Base-by-base conservation (phyloP, 1,140 invertebrate genomes). In the Tetragonula clypearis region DNA sequence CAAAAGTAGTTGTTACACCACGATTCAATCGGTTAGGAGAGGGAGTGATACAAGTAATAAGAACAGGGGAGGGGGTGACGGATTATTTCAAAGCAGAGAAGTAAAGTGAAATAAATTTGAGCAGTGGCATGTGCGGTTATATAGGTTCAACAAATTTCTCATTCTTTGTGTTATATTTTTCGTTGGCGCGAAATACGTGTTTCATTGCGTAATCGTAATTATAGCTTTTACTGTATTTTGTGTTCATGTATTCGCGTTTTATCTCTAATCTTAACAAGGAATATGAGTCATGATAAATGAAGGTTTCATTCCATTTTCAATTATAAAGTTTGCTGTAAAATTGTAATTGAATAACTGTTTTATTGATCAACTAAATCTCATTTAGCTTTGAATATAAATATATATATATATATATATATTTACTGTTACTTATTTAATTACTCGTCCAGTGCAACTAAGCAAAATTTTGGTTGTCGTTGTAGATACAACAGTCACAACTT, bases 401-500 rank as follows among this genome's bases (percentile, higher is more conserved):
- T 73, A 41, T 72, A 35, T 60, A 17, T 78, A 41, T 17, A 55
- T 58, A 35, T 73, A 41, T 72, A 35, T 60, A 17, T 78, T 69
- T 19, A 60, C 23, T 12, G 1, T 60, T 58, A 14, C 21, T 77
- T 66, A 83, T 83, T 49, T 30, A 62, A 65, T 84, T 79, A 79
- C 11, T 2, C 21, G 21, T 21, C 5, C 9, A 14, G 1, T 5
- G n/a, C 19, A 73, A 49, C 35, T 62, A 77, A 76, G 35, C 12
- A 35, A 60, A 72, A 72, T 73, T 76, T 82, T 77, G 65, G 21
- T 85, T 56, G 21, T 58, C 60, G 21, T 85, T 90, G 41, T 68
- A 95, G 94, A 95, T 92, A 91, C 93, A 82, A 88, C 91, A 74
- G 93, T 94, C 23, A 95, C 94, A 93, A 94, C 95, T 94, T 97